Base-by-base conservation (phyloP, 2,888 invertebrate species). In the Zhuqinia jingwanae region DNA sequence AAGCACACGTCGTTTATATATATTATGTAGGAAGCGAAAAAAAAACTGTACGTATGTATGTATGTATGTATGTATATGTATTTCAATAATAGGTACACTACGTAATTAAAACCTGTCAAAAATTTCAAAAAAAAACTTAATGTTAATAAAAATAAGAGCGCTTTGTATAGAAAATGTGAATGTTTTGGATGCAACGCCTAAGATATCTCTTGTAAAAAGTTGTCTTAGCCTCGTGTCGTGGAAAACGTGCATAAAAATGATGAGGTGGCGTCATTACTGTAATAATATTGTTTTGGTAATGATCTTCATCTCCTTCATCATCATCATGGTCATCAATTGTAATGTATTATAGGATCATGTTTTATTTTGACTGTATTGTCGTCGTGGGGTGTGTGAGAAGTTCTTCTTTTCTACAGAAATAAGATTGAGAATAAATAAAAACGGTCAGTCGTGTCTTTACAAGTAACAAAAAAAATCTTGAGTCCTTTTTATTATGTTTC, bases 401-500 rank as follows among this genome's bases (percentile, higher is more conserved):
- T n/a, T n/a, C n/a, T 80, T 85, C 85, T 85, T 85, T 85, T 85
- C n/a, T n/a, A n/a, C 70, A 85, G 30, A 84, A 70, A 60, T 78
- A 63, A 63, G 25, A 42, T 47, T 78, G 20, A 78, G 25, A 30
- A 58, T 60, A 78, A 73, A 79, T 63, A 63, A 85, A 84, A 79
- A 85, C 78, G 85, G 85, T 85, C 85, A 85, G 85, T 85, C 85
- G 85, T 85, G 85, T 85, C 78, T 77, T 85, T 79, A 79, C 60
- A 56, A 70, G 53, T 45, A 77, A 82, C 45, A 25, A 13, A 25
- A 22, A 50, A 70, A 50, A 2, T 47, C 2, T 53, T 47, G 47
- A 58, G n/a, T n/a, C n/a, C n/a, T 20, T 70, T 70, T 45, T 36
- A 70, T 20, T 13, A 15, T n/a, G 13, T 50, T 15, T 11, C 6